These are phyloP conservation scores for Sterna hirundo DNA, from an alignment of 2,113 vertebrate genomes.

Conservation along the genomic window DNA sequence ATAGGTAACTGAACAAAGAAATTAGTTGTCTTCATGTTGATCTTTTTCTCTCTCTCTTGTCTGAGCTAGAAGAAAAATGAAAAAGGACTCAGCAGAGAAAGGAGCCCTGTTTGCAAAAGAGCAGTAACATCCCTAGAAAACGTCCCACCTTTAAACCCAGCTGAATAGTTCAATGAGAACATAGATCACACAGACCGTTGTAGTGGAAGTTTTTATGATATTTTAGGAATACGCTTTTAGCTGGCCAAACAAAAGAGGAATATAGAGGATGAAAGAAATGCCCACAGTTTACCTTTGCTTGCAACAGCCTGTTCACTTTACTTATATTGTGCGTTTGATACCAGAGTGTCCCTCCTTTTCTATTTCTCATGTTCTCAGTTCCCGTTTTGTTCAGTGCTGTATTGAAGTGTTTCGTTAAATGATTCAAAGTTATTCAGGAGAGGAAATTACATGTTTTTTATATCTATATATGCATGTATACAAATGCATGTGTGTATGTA, in stretches of 20 bases:
- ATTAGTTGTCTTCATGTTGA: neutral
- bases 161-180: neutral
- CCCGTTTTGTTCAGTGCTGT: neutral
- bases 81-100: neutral
- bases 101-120: neutral
- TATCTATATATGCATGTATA: neutral
- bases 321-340: neutral
- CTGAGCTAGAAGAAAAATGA: neutral
- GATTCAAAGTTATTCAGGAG: neutral
- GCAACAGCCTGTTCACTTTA: neutral
- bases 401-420: neutral
- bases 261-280: neutral
- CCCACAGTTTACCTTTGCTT: neutral
- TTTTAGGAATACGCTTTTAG: conserved; percentile 7
- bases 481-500: too few species aligned
- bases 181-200: neutral
- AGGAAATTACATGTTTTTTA: neutral
- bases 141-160: neutral
- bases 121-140: neutral
- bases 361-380: neutral
- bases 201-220: neutral
- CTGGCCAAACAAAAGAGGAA: neutral
- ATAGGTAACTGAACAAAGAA: neutral
- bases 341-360: neutral
- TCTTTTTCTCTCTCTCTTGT: neutral